phyloP scores from a whole-genome alignment of 1,140 invertebrate species.

The Eurosta solidaginis region DNA sequence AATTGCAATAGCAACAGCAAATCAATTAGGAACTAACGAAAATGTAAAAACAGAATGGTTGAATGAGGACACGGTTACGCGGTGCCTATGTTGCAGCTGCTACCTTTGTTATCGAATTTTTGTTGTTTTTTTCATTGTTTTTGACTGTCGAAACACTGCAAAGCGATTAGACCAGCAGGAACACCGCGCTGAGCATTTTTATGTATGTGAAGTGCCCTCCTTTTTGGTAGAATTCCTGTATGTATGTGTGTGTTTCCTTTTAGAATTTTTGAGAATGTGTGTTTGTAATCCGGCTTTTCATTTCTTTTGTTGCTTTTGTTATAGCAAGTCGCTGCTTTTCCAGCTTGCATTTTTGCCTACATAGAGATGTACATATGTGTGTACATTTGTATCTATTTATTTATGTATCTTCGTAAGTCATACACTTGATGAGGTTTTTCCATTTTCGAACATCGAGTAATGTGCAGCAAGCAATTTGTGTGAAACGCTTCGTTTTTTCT shows the following conservation, averaged over 20 bases:
- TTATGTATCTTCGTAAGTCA: no score
- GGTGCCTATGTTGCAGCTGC: conserved; percentile 5
- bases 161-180: background rate
- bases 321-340: background rate
- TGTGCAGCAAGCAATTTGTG: background rate
- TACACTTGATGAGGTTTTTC: conserved; percentile 22
- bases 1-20: background rate
- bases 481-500: background rate
- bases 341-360: background rate
- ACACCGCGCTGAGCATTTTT: background rate
- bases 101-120: background rate
- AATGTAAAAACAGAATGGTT: background rate
- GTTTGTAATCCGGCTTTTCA: background rate
- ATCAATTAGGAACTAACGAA: background rate
- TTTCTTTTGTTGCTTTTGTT: background rate
- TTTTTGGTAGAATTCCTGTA: background rate
- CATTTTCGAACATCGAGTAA: conserved; percentile 3
- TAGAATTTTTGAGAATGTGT: background rate
- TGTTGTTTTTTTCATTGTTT: background rate
- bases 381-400: no score
- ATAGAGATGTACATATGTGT: no score
- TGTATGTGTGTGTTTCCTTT: background rate
- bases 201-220: conserved; percentile 3
- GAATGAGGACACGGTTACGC: background rate
- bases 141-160: background rate